phyloP scores from a whole-genome alignment of 2,888 invertebrate species.

The Balanococcus diminutus region DNA sequence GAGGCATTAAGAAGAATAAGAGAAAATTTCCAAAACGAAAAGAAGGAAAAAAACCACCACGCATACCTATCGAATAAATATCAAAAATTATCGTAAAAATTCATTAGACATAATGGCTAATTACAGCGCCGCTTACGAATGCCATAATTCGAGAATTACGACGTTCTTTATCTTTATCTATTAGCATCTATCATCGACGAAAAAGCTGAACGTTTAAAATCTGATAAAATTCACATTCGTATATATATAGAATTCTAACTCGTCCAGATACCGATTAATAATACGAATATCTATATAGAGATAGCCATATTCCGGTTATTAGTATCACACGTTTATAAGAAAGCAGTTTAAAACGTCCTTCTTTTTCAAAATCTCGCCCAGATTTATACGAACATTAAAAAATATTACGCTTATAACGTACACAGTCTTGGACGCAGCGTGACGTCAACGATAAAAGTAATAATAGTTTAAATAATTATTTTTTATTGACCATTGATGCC shows the following conservation, averaged over 20 bases:
- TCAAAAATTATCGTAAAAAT: constrained; percentile 43
- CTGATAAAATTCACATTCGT: constrained; percentile 34
- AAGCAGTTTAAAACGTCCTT: not conserved
- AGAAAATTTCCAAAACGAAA: not conserved
- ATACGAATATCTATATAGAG: constrained; percentile 33
- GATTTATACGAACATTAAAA: constrained; percentile 24
- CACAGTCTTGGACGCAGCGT: not conserved
- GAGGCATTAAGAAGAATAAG: constrained; percentile 25
- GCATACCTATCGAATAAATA: constrained; percentile 43
- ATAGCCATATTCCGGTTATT: constrained; percentile 16
- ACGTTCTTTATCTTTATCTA: constrained; percentile 26
- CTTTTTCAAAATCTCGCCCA: not conserved
- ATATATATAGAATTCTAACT: not conserved
- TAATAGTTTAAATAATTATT: constrained; percentile 29
- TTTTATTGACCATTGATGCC: constrained; percentile 21
- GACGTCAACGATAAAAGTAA: constrained; percentile 27
- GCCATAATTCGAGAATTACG: constrained; percentile 28
- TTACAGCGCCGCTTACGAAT: constrained; percentile 7
- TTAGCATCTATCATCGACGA: constrained; percentile 40
- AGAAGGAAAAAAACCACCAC: not conserved
- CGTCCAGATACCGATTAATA: constrained; percentile 8
- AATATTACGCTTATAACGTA: constrained; percentile 29
- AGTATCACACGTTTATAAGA: not conserved
- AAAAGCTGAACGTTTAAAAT: not conserved
- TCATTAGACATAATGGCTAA: constrained; percentile 48